Evolutionary conservation across 2,888 invertebrate species (phyloP), one percentile per base, ranked within the genome.

Genomic region (Augiades crinisus): DNA sequence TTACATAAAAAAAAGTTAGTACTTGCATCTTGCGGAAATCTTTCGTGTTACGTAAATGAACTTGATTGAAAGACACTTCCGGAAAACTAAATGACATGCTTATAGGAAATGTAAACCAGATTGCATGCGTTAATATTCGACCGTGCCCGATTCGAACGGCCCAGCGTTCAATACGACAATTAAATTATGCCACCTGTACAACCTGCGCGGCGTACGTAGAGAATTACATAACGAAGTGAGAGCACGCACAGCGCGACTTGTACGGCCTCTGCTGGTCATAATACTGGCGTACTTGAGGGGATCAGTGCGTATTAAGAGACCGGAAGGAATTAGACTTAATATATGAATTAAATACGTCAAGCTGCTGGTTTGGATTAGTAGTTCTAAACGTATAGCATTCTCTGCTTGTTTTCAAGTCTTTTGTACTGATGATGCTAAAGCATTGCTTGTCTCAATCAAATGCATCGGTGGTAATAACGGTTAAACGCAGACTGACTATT

Each of bases 141-240:
- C n/a, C 17, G 31, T 31, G 19, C 7, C 17, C 16, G 33, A 16
- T 19, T 19, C 16, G 41, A 16, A 10, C 12, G 16, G 33, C 34
- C 33, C 44, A 30, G 34, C 37, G 47, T 61, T 54, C 57, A 47
- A 54, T 60, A 58, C 61, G 54, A 60, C 63, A 68, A 62, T 65
- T 64, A 69, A 72, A 73, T 70, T 70, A 68, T 72, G 66, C 74
- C 74, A 72, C 65, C 60, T 65, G 62, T 57, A 34, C 49, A n/a
- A 36, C 36, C 49, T 24, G 37, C 24, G 16, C 33, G 13, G 40
- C 33, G 47, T 49, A 24, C 13, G 34, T 41, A 12, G 17, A 21
- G 21, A 24, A 22, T 49, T 49, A 24, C 41, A 22, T 41, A 49
- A 49, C 17, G 27, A 27, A 33, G 49, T 34, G 34, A 49, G 49